Base-by-base conservation (phyloP, 2,888 invertebrate species). In the Parelbella ahira region DNA sequence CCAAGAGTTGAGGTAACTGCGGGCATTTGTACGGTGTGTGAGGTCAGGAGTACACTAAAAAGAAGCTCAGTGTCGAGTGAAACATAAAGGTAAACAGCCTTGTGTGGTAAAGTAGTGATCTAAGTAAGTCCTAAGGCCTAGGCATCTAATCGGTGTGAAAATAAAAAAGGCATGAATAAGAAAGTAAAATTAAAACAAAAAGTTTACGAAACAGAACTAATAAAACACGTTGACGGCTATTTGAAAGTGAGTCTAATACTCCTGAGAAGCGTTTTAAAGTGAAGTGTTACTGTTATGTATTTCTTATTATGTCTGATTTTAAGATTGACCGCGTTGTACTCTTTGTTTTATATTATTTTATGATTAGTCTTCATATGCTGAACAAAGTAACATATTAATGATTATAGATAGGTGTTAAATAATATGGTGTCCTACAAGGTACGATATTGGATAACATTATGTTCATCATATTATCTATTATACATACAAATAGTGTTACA, bases 1-100 rank as follows among this genome's bases (percentile, higher is more conserved):
- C 86, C 77, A 82, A 87, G 82, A 86, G 83, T 86, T 82, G 68
- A 81, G 84, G 86, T 86, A 86, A 86, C 86, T 87, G 86, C 86
- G 86, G 86, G 86, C 86, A 86, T 82, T 77, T 87, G 86, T 84
- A 80, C 76, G 82, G 77, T 84, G 86, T 86, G 77, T 87, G 72
- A 78, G 78, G 82, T 86, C 80, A 81, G 87, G 86, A 83, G 82
- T 86, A 78, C 74, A 75, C 87, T 86, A 87, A 84, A 79, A 86
- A 86, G 67, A 87, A 86, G 87, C 87, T 83, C 63, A 71, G 86
- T 86, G 87, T 87, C 68, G 62, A 56, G 83, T 86, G 81, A 80
- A 86, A 87, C 84, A 84, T 80, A 84, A 81, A 83, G 64, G 62
- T 69, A 64, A 70, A 79, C 87, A 86, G 87, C 86, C 82, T 76